Conservation (phyloP, 2,113 vertebrate genomes). For the Caranx ignobilis region DNA sequence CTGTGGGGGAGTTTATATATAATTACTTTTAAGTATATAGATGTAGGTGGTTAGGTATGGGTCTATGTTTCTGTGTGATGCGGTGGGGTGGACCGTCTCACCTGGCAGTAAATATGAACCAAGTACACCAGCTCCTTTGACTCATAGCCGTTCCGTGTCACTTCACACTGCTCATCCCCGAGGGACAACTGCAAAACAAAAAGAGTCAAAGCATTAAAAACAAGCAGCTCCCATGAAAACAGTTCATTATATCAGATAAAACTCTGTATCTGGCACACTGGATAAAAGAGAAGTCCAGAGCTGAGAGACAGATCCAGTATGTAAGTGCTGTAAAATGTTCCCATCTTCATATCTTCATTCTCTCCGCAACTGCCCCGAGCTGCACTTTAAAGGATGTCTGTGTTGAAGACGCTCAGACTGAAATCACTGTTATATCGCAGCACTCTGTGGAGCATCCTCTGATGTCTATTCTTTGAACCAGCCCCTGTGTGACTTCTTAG, state of each 20-base stretch:
- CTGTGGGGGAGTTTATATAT: not conserved
- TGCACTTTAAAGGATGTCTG: too few species aligned
- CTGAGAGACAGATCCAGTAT: too few species aligned
- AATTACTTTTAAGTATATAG: not conserved
- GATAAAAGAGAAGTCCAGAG: too few species aligned
- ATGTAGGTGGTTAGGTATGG: not conserved
- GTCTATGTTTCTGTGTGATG: not conserved
- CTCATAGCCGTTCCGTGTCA: conserved; percentile 93
- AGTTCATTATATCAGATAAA: not conserved
- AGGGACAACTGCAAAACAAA: conserved; percentile 89
- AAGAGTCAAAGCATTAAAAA: conserved; percentile 1
- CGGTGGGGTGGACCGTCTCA: conserved; percentile 69
- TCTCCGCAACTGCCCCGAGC: too few species aligned
- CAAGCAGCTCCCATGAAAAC: not conserved
- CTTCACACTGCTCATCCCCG: conserved; percentile 95
- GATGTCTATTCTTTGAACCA: too few species aligned
- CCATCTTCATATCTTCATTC: too few species aligned
- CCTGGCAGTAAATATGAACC: conserved; percentile 97
- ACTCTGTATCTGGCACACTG: too few species aligned
- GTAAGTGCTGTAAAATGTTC: too few species aligned
- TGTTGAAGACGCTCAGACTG: too few species aligned
- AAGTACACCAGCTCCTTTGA: conserved; percentile 97
- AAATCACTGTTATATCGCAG: too few species aligned
- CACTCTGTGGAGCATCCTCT: too few species aligned
- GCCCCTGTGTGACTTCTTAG: too few species aligned